These are phyloP conservation scores for Drosophila teissieri DNA, from an alignment of 1,140 invertebrate species.

Conservation along the genomic window DNA sequence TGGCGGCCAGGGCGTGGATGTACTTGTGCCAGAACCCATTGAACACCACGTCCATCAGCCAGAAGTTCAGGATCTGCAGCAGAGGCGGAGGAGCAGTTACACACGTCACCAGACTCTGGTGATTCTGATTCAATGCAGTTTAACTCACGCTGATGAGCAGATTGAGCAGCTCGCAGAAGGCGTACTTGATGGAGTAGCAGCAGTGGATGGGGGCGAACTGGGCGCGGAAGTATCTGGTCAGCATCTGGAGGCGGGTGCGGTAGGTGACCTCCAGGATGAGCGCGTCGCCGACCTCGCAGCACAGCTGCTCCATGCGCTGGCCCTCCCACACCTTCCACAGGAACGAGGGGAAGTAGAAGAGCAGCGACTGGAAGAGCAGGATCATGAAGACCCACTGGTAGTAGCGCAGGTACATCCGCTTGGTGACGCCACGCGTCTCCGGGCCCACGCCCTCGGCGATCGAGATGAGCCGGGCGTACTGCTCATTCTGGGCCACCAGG, in stretches of 20 bases:
- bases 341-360: conserved; percentile 90
- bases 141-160: conserved; percentile 88
- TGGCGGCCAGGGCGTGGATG: conserved; percentile 87
- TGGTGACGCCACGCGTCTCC: conserved; percentile 84
- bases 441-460: conserved; percentile 73
- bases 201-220: conserved; percentile 87
- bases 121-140: background rate
- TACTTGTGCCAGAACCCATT: conserved; percentile 90
- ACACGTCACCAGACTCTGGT: background rate
- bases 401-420: conserved; percentile 90
- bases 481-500: conserved; percentile 53
- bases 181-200: conserved; percentile 89
- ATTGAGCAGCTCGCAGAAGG: conserved; percentile 90
- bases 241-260: conserved; percentile 85
- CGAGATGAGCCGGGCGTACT: conserved; percentile 56
- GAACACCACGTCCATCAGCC: conserved; percentile 90
- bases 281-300: conserved; percentile 85
- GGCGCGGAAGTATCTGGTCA: conserved; percentile 86
- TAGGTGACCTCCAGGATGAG: conserved; percentile 85
- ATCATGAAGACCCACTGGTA: conserved; percentile 96
- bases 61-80: conserved; percentile 86
- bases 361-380: conserved; percentile 91
- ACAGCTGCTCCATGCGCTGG: conserved; percentile 86
- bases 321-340: conserved; percentile 92
- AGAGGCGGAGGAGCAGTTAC: background rate